Evolutionary conservation across 1,140 invertebrate species (phyloP), one percentile per base, ranked within the genome.

Genomic region (Dinoponera quadriceps): DNA sequence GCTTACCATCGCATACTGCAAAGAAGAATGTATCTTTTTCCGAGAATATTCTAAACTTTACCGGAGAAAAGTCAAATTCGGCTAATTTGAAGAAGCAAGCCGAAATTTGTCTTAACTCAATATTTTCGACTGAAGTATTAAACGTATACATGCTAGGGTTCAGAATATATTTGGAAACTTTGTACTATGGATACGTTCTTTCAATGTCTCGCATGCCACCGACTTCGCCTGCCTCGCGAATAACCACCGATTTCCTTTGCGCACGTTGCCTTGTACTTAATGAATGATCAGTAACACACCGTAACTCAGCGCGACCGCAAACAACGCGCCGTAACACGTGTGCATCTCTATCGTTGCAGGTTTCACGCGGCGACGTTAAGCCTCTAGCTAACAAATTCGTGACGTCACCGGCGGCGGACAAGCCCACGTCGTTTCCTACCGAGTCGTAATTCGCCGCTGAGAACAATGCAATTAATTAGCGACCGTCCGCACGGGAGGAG

Each of bases 331-430:
- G 5, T 66, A 66, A 77, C 5, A 3, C 4, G n/a, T n/a, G 2
- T 16, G 5, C 2, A 4, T 48, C 13, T 66, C 4, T 77, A 18
- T 66, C 4, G 9, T 77, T 77, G 0, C 27, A 77, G 74, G 27
- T 77, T 55, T 66, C 3, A 2, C 74, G 11, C 48, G 49, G 20
- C 48, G 38, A 66, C 20, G 5, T 22, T 66, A 77, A 77, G 18
- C 4, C 60, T 66, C 22, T 77, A 66, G 60, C 3, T 63, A 77
- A 77, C 62, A 55, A 77, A 77, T 77, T 77, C 0, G 27, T 38
- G 29, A 66, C 51, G 33, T 18, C 44, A 51, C 9, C 18, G 48
- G 44, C 20, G 44, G 54, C 33, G 14, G 25, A 54, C 9, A 7
- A 77, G 20, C 16, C 74, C n/a, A 77, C 48, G 29, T 25, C 48